These are phyloP conservation scores for Malachius bipustulatus DNA, from an alignment of 2,888 invertebrate genomes.

Conservation along the genomic window DNA sequence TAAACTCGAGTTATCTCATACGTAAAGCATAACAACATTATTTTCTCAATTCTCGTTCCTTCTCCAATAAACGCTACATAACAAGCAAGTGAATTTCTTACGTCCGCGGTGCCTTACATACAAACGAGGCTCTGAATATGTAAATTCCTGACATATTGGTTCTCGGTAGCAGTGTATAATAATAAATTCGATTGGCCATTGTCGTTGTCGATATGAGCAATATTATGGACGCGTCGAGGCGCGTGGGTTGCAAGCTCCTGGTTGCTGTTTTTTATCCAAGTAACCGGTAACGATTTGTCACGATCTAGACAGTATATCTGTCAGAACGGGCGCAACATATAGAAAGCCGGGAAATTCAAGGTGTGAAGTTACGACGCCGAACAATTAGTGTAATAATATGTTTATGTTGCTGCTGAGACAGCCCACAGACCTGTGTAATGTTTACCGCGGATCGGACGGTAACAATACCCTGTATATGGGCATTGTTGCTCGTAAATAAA, in stretches of 20 bases:
- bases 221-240: slow-evolving; percentile 20
- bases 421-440: slow-evolving; percentile 20
- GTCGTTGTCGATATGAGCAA: slow-evolving; percentile 30
- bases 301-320: slow-evolving; percentile 31
- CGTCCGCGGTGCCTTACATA: too few relatives aligned
- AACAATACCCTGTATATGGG: slow-evolving; percentile 12
- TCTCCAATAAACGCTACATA: too few relatives aligned
- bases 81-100: too few relatives aligned
- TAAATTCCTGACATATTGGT: slow-evolving; percentile 30
- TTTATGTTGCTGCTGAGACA: slow-evolving; percentile 25
- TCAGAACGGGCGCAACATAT: slow-evolving; percentile 30
- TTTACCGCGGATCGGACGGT: slow-evolving; percentile 14
- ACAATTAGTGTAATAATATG: slow-evolving; percentile 35
- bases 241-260: slow-evolving; percentile 31
- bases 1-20: too few relatives aligned
- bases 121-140: slow-evolving; percentile 26
- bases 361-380: slow-evolving; percentile 34
- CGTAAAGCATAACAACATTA: too few relatives aligned
- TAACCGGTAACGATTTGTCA: slow-evolving; percentile 32
- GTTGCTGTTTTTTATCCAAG: slow-evolving; percentile 28
- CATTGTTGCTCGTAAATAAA: background rate
- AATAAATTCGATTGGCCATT: slow-evolving; percentile 27
- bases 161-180: slow-evolving; percentile 27
- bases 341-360: slow-evolving; percentile 23
- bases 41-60: too few relatives aligned